Evolutionary conservation across 2,113 vertebrate species (phyloP), one percentile per base, ranked within the genome.

Genomic region (Gasterosteus nipponicus): DNA sequence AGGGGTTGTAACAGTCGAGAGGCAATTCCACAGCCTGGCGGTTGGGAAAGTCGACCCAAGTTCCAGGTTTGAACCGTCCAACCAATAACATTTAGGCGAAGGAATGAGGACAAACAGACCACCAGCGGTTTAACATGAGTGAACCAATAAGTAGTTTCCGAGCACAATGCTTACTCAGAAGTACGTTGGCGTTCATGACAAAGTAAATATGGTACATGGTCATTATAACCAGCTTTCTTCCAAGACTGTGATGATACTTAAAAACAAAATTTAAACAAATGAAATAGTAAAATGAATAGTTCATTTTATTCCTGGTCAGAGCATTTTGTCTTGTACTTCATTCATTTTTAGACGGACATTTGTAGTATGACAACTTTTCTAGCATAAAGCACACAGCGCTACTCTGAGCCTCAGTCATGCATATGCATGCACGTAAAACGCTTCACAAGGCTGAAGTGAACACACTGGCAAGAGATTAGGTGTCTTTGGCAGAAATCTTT

Each of bases 1-100:
- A 64, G 41, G 58, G 63, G 67, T 74, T 57, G 33, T 77, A 77
- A 69, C 41, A 54, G 69, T 82, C 3, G 4, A 71, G 41, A 26
- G 26, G 47, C 73, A 69, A 35, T 18, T 26, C 22, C 19, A 31
- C 3, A 2, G 68, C 12, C 67, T 22, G 16, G 12, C 44, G 53
- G 53, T 71, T 62, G 18, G 60, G 18, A n/a, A 57, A 35, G n/a
- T 42, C 38, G 29, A 62, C 67, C 59, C 22, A n/a, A 15, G 72
- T 26, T 67, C 64, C 39, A 22, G 56, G 64, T 71, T 73, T 31
- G 33, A 76, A 69, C 4, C 5, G 3, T 68, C 44, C 7, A 1
- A 56, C 7, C 54, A 73, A 31, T 26, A 51, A 61, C n/a, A 35
- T 58, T 9, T 3, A 35, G 60, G 26, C 39, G 5, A 44, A 44